Base-by-base conservation (phyloP, 2,113 vertebrate species). In the Peromyscus polionotus region DNA sequence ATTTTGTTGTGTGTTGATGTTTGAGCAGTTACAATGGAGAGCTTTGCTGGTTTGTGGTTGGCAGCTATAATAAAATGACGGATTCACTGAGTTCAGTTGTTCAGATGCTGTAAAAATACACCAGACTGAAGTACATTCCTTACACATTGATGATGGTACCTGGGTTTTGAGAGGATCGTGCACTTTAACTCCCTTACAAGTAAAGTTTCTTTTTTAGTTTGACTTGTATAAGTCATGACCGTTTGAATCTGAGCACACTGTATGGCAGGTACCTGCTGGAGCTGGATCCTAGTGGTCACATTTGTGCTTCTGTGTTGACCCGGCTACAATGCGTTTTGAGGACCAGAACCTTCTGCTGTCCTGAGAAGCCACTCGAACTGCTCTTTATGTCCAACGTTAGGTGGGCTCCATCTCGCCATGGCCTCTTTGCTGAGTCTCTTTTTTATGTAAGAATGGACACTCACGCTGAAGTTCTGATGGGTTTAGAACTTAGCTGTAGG, bases 361-460 rank as follows among this genome's bases (percentile, higher is more conserved):
- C 14, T 26, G 39, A 59, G 63, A 12, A 59, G 22, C 24, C 5
- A 2, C 8, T 20, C 33, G 9, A 39, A 63, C 26, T 4, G 11
- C 8, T 17, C 36, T 39, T 9, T 14, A 16, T 14, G 54, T 45
- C 42, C 13, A 42, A 2, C 2, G 0, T 45, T 28, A 1, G 12
- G 7, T 6, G 2, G 2, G 10, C 39, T 33, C 65, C 19, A 3
- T 87, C 39, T 48, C 51, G 54, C 48, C 22, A 2, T 12, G 39
- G 54, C 87, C 63, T 95, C 70, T 83, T 51, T 72, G 31, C 22
- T 91, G 45, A n/a, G 10, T 54, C 42, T 84, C 13, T 61, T 20
- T 88, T 75, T 93, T 90, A 10, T 54, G 12, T 65, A 59, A 83
- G 94, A 39, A 94, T 80, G 48, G n/a, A 87, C 87, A 12, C n/a